Conservation (phyloP, 2,113 vertebrate species). For the Chrysemys picta region DNA sequence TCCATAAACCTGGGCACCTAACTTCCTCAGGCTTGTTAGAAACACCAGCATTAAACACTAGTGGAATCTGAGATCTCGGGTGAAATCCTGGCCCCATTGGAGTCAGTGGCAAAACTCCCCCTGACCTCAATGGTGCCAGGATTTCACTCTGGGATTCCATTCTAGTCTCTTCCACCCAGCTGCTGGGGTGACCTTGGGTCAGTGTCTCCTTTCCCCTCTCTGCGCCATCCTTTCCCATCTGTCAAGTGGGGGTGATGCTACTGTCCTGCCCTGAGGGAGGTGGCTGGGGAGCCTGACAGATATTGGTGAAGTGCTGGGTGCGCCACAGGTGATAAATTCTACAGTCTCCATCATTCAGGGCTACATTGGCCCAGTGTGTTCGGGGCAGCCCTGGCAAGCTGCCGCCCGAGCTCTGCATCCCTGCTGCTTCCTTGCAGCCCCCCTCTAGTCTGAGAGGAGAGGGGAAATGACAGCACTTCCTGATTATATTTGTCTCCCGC, state of each 20-base stretch:
- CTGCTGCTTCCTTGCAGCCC: neutral
- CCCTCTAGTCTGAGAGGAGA: neutral
- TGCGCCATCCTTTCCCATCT: neutral
- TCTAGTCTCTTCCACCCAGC: neutral
- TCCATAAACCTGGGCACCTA: neutral
- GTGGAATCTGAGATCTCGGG: neutral
- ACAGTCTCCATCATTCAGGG: neutral
- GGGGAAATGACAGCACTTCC: neutral
- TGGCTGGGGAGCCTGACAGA: neutral
- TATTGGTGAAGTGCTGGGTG: neutral
- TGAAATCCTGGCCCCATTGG: neutral
- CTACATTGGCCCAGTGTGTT: fast-evolving
- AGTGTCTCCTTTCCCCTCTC: neutral
- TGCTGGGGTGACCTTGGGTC: neutral
- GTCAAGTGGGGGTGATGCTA: neutral
- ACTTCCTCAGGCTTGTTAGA: neutral
- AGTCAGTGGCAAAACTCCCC: neutral
- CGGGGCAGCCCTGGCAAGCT: neutral
- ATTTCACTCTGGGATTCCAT: neutral
- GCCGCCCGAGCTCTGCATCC: neutral
- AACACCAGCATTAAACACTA: neutral
- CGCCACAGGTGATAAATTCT: neutral
- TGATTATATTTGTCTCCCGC: neutral
- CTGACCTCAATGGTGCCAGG: neutral
- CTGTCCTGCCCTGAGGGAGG: neutral